Evolutionary conservation across 2,113 vertebrate species (phyloP).

Genomic region (Chamaea fasciata): DNA sequence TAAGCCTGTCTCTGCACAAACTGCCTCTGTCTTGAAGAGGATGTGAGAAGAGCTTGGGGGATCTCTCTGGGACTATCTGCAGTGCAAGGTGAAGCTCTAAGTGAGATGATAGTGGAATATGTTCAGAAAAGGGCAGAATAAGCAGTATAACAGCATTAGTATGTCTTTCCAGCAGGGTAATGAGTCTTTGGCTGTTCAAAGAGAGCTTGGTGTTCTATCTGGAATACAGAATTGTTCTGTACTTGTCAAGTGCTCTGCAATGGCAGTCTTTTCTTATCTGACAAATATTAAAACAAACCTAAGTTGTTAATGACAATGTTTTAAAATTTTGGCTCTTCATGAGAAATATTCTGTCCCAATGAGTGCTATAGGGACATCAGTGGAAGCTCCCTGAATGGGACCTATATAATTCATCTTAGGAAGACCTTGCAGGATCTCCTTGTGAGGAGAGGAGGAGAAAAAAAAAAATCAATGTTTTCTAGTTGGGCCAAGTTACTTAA

Average conservation of each 20-base stretch:
- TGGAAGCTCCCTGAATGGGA: background rate
- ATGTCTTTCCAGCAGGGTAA: background rate
- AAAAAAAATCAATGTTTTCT: background rate
- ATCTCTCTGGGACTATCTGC: background rate
- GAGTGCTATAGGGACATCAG: background rate
- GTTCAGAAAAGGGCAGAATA: background rate
- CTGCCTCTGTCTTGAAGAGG: background rate
- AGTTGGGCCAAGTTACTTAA: background rate
- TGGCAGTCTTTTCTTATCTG: background rate
- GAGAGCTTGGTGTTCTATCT: background rate
- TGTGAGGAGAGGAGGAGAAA: background rate
- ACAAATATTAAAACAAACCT: background rate
- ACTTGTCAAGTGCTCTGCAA: background rate
- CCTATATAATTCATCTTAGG: background rate
- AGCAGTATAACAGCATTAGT: background rate
- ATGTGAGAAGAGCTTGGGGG: background rate
- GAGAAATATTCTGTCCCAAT: background rate
- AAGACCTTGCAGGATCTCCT: background rate
- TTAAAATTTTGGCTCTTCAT: background rate
- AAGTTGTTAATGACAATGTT: background rate
- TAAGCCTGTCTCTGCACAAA: background rate
- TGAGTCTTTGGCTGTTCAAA: background rate
- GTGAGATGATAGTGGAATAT: background rate
- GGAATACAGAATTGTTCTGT: background rate
- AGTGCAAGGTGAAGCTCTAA: background rate